A percentile compares a stretch with the other conserved stretches of the same genome.
These are phyloP conservation scores for Calcarius lapponicus DNA, from an alignment of 2,797 vertebrate species.

Conservation along the genomic window DNA sequence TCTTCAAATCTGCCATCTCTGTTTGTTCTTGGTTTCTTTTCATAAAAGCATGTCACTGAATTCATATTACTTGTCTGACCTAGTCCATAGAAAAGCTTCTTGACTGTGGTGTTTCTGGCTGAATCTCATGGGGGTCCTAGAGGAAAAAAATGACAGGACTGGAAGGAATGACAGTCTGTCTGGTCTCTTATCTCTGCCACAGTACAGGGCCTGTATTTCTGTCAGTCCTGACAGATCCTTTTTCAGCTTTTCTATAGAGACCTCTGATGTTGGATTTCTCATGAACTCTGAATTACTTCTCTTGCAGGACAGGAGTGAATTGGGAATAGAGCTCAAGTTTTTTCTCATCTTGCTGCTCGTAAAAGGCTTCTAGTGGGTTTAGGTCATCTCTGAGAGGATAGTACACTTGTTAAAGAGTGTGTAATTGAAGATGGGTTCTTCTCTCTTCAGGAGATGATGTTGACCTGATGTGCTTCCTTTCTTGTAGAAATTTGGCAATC, in stretches of 20 bases:
- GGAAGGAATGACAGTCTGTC: neutral
- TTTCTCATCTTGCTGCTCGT: neutral
- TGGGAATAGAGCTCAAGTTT: neutral
- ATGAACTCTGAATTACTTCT: neutral
- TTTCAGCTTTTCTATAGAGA: neutral
- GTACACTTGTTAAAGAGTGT: neutral
- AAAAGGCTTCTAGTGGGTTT: neutral
- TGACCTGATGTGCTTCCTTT: constrained; percentile 24
- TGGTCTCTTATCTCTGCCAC: neutral
- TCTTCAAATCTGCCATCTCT: neutral
- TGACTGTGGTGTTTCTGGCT: neutral
- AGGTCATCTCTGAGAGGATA: neutral
- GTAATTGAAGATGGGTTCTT: neutral
- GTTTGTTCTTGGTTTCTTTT: neutral
- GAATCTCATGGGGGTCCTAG: neutral
- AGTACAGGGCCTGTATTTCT: neutral
- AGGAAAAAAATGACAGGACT: neutral
- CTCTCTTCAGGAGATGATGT: neutral
- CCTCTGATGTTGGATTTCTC: neutral
- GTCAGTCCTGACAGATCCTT: neutral
- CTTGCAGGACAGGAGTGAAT: neutral
- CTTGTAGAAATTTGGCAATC: constrained; percentile 87
- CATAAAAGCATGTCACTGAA: neutral
- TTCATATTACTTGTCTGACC: neutral
- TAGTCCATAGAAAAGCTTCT: neutral